Base-by-base conservation (phyloP, 2,113 vertebrate species). In the Ailurus styani region DNA sequence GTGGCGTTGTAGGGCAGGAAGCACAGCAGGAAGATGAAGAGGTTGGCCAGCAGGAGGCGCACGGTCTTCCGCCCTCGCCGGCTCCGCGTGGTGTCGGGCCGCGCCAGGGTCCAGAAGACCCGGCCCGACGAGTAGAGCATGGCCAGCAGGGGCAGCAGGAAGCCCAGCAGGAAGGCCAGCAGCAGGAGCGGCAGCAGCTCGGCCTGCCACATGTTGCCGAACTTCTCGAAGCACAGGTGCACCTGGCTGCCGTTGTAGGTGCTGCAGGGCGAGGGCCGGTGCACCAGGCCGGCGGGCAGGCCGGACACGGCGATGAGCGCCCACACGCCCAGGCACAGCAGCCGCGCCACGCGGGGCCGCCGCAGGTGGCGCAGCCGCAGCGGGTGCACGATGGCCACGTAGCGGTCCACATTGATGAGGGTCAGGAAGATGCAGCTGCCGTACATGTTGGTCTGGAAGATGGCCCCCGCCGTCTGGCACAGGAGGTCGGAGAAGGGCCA, bases 371-470 rank as follows among this genome's bases (percentile, higher is more conserved):
- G 98, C 98, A 99, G 98, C 47, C 98, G 98, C 57, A 99, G 98
- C 0, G 99, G 99, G 86, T 99, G 98, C 72, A 99, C 99, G 0
- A 99, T 99, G 86, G 99, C 99, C 3, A 98, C 15, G 0, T 99
- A 99, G 83, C 99, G 99, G 96, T 99, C 99, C 94, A 99, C 90
- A 87, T 99, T 99, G 97, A 99, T 98, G 93, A 99, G 99, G 70
- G 98, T 98, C 77, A 99, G 99, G 98, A 99, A 99, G 29, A 99
- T 98, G 93, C 99, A 99, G 98, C 99, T 99, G 34, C 99, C 99
- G 0, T 99, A 99, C 98, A 99, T 99, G 96, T 99, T 99, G 89
- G 99, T 99, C 98, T 99, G 99, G 98, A 99, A 99, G 96, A 99
- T 98, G 15, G 99, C 99, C 6, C 99, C 99, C 2, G 99, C 98